A percentile compares a stretch with the other conserved stretches of the same genome.
Evolutionary conservation across 2,888 invertebrate genomes (phyloP).

Genomic region (Platycnemis pennipes): DNA sequence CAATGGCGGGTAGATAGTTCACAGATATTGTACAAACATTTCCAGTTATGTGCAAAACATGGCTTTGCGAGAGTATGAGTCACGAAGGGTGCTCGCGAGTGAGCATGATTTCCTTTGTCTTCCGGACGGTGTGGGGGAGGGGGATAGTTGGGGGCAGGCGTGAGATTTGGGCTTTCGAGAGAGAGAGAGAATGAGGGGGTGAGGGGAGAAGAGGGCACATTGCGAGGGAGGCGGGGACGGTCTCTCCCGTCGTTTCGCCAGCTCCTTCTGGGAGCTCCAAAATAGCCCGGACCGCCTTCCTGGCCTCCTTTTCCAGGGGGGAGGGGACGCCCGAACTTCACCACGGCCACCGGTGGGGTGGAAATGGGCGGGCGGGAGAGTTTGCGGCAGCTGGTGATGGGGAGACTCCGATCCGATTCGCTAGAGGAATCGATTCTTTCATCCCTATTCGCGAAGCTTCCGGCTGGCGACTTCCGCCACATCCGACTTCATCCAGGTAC

Average conservation of each 20-base stretch:
- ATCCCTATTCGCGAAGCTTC: not conserved
- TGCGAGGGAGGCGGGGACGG: not conserved
- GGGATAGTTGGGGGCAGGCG: not conserved
- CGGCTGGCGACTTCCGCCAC: not conserved
- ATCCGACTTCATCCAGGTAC: too few relatives aligned
- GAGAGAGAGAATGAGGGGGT: not conserved
- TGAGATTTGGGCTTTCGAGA: too few relatives aligned
- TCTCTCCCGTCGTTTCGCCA: not conserved
- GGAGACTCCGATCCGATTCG: slow-evolving; percentile 9
- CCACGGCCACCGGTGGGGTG: slow-evolving; percentile 50
- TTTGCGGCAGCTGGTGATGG: not conserved
- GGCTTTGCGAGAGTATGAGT: not conserved
- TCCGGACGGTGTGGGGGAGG: not conserved
- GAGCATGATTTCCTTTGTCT: not conserved
- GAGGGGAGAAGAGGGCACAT: not conserved
- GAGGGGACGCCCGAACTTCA: not conserved
- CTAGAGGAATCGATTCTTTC: not conserved
- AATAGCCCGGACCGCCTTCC: slow-evolving; percentile 38
- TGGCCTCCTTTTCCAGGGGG: slow-evolving; percentile 49
- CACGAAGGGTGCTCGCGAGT: not conserved
- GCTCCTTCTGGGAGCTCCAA: slow-evolving; percentile 62
- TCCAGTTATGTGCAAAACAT: not conserved
- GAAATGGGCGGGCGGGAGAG: not conserved
- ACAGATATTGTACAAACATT: too few relatives aligned
- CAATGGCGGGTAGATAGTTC: too few relatives aligned